Base-by-base conservation (phyloP, 2,113 vertebrate species). In the Pseudorasbora parva region DNA sequence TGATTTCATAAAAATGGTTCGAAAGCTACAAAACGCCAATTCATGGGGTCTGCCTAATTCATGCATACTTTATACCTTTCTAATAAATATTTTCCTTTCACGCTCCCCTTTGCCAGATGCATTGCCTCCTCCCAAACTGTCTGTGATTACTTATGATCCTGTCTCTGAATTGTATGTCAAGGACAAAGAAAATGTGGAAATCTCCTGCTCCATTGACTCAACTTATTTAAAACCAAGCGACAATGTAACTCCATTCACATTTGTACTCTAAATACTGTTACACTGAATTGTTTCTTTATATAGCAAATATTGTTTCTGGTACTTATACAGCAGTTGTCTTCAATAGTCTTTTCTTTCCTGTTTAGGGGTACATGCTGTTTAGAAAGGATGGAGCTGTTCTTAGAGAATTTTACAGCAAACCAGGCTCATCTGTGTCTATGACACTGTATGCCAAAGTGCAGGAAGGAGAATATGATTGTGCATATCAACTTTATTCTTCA, bases 391-490 rank as follows among this genome's bases (percentile, higher is more conserved):
- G 81, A 23, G 0, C 12, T 3, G 1, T 17, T 0, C 2, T 69
- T 5, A 45, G 27, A 10, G 14, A 21, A 9, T 3, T 2, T 0
- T 17, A 2, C 5, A 23, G 0, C 2, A 25, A 0, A 3, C 4
- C 73, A 19, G 43, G 62, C 7, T 0, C 1, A 0, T 12, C 4
- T 1, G 25, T 0, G 11, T 23, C 19, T 2, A 0, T 30, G 15
- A 12, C 2, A 7, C 41, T 30, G 43, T 0, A 0, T 8, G 21
- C 10, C 15, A 21, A 77, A 27, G 71, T 81, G 41, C 37, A 37
- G 6, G n/a, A 45, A 33, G 86, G 86, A 72, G 25, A 69, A 33
- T 87, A 83, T 9, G 75, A 82, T 6, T 87, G 86, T 56, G 21
- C 9, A 9, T 81, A 56, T 62, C 47, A 37, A 2, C 51, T 73